A percentile compares a stretch with the other conserved stretches of the same genome.
Conservation (phyloP, 2,113 vertebrate species). For the Baryphthengus martii region DNA sequence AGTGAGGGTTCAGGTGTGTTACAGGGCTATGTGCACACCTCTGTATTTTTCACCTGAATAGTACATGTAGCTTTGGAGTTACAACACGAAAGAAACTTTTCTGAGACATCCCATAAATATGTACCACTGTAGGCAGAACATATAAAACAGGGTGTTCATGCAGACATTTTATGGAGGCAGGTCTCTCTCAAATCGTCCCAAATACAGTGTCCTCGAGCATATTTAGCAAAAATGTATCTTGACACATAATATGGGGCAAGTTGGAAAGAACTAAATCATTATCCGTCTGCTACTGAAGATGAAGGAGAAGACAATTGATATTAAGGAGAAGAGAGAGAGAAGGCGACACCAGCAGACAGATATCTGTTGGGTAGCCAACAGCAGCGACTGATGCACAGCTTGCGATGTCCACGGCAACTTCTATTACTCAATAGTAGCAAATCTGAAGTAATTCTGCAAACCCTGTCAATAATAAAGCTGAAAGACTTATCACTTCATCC, state of each 20-base stretch:
- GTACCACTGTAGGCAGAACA: neutral
- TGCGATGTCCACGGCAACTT: neutral
- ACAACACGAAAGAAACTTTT: neutral
- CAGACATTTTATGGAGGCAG: neutral
- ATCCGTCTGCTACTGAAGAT: neutral
- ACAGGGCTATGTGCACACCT: neutral
- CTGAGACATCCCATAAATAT: neutral
- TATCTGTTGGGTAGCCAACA: neutral
- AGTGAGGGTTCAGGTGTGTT: neutral
- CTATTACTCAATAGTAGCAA: neutral
- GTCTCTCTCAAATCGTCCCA: fast-evolving
- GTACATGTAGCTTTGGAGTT: neutral
- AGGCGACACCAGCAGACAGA: neutral
- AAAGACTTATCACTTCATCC: neutral
- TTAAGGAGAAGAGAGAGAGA: neutral
- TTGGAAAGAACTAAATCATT: neutral
- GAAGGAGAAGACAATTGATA: neutral
- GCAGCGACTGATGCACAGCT: neutral
- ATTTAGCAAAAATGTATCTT: neutral
- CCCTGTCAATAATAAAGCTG: neutral
- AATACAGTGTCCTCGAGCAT: neutral
- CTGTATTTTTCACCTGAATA: neutral
- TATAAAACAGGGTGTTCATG: neutral
- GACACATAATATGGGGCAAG: neutral
- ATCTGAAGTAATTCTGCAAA: neutral